These are phyloP conservation scores for Lagenorhynchus albirostris DNA, from an alignment of 2,113 vertebrate genomes.

Conservation along the genomic window DNA sequence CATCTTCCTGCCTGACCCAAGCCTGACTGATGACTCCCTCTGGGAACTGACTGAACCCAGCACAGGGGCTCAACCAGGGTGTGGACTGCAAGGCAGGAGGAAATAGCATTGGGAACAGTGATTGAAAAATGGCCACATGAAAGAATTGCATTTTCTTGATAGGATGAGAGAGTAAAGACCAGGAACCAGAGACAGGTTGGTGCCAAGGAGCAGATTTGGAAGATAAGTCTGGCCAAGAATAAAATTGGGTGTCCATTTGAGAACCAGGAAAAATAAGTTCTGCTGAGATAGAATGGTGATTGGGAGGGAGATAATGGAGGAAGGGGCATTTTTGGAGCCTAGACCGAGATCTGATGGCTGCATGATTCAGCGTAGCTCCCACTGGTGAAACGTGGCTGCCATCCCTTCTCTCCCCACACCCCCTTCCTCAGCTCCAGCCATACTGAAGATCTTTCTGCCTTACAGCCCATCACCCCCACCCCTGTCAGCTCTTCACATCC, in stretches of 20 bases:
- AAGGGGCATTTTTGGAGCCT: accelerated
- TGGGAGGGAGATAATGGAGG: not conserved
- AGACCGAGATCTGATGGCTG: accelerated
- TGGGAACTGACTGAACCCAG: not conserved
- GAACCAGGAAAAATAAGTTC: not conserved
- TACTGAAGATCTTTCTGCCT: not conserved
- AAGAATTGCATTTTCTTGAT: not conserved
- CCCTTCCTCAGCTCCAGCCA: not conserved
- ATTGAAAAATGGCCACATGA: not conserved
- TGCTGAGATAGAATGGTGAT: not conserved
- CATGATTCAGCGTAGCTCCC: accelerated
- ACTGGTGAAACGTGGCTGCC: accelerated
- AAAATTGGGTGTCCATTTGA: not conserved
- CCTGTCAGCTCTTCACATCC: too few species aligned
- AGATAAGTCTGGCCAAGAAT: not conserved
- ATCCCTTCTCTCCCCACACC: accelerated
- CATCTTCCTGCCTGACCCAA: not conserved
- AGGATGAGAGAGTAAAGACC: not conserved
- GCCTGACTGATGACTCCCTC: not conserved
- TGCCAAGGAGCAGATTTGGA: not conserved
- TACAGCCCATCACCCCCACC: not conserved
- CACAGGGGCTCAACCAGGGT: not conserved
- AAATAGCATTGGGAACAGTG: not conserved
- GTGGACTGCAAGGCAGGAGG: not conserved
- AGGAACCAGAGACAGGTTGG: not conserved